A percentile compares a stretch with the other conserved stretches of the same genome.
These are phyloP conservation scores for Drosophila leontia DNA, from an alignment of 1,140 invertebrate genomes.

Conservation along the genomic window DNA sequence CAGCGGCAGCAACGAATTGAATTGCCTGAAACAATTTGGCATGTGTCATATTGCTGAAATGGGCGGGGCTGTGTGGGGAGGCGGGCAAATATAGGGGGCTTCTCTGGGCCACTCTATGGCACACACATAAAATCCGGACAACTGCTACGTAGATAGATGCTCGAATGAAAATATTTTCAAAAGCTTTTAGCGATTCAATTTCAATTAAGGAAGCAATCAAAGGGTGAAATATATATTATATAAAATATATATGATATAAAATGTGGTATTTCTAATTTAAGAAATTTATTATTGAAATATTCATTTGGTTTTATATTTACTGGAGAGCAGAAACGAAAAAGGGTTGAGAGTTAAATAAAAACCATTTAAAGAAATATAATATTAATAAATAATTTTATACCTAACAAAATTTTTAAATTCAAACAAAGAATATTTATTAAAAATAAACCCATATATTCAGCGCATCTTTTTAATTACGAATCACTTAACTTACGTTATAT, in stretches of 20 bases:
- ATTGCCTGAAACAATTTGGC: slow-evolving; percentile 41
- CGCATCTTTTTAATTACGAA: slow-evolving; percentile 1
- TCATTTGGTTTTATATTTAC: too few relatives aligned
- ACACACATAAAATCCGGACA: slow-evolving; percentile 12
- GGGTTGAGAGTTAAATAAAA: too few relatives aligned
- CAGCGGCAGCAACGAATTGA: slow-evolving; percentile 35
- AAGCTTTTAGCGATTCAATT: slow-evolving; percentile 19
- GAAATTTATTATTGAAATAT: background rate
- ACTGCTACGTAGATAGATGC: slow-evolving; percentile 1
- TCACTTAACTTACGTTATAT: background rate
- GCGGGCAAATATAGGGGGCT: background rate
- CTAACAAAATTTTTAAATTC: too few relatives aligned
- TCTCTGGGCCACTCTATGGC: slow-evolving; percentile 1
- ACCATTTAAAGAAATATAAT: too few relatives aligned
- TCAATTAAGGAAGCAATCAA: slow-evolving; percentile 29
- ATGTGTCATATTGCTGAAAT: slow-evolving; percentile 28
- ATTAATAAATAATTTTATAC: too few relatives aligned
- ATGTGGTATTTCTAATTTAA: background rate
- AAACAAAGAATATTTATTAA: background rate
- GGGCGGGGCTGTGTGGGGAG: background rate
- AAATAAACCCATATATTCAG: background rate
- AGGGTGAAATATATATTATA: background rate
- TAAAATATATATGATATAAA: background rate
- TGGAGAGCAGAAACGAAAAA: too few relatives aligned
- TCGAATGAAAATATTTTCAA: slow-evolving; percentile 11